phyloP scores from a whole-genome alignment of 2,888 invertebrate species.

The Agrilus cyanescens region DNA sequence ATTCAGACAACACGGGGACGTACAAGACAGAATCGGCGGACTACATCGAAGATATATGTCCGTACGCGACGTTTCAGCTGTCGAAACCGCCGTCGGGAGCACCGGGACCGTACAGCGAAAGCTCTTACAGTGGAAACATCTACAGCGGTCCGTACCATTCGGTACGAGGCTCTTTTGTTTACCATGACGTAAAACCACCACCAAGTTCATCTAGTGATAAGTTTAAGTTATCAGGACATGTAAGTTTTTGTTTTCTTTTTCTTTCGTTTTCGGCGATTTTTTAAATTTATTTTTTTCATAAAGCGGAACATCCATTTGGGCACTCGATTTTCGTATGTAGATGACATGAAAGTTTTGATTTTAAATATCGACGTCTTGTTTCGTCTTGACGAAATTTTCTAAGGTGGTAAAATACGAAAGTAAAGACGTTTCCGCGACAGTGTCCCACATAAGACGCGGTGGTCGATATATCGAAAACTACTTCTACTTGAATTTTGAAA shows the following conservation, averaged over 20 bases:
- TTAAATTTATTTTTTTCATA: too few species aligned
- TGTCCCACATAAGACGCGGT: too few species aligned
- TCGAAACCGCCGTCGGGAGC: slow-evolving; percentile 48
- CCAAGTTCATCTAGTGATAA: slow-evolving; percentile 48
- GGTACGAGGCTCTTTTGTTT: slow-evolving; percentile 76
- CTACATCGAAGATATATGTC: slow-evolving; percentile 87
- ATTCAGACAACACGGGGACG: slow-evolving; percentile 31
- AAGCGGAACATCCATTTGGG: too few species aligned
- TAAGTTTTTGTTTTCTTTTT: slow-evolving; percentile 34
- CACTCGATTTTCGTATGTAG: too few species aligned
- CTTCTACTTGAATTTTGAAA: too few species aligned
- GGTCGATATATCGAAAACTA: too few species aligned
- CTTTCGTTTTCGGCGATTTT: slow-evolving; percentile 5
- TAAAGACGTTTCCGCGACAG: too few species aligned
- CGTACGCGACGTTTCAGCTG: slow-evolving; percentile 84
- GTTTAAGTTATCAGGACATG: slow-evolving; percentile 56
- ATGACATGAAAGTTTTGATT: too few species aligned
- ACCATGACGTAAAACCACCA: slow-evolving; percentile 73
- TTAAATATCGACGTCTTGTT: too few species aligned
- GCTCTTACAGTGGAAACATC: slow-evolving; percentile 80
- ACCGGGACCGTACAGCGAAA: slow-evolving; percentile 55
- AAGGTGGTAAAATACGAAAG: too few species aligned
- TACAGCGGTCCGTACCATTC: slow-evolving; percentile 81
- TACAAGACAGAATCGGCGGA: slow-evolving; percentile 49
- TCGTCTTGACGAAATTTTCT: too few species aligned